phyloP scores from a whole-genome alignment of 2,797 vertebrate species.

The Cheirogaleus major region DNA sequence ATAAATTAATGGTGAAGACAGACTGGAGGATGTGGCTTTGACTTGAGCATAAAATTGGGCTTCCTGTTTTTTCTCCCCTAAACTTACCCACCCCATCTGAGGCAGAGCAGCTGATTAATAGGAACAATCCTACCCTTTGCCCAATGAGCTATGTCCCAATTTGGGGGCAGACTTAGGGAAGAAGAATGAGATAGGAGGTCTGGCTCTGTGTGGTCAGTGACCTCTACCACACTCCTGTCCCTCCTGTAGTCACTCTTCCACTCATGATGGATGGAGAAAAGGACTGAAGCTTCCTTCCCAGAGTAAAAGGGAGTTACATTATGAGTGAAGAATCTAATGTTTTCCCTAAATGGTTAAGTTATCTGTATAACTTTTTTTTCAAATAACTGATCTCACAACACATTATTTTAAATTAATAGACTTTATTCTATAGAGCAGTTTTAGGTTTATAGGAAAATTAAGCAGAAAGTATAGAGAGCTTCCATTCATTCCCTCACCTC shows the following conservation, averaged over 20 bases:
- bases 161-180: background rate
- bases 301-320: background rate
- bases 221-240: background rate
- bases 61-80: background rate
- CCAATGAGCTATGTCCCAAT: background rate
- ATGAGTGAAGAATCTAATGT: background rate
- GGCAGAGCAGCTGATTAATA: background rate
- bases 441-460: conserved; percentile 14
- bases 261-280: background rate
- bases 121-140: background rate
- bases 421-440: background rate
- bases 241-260: background rate
- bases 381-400: background rate
- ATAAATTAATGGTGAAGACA: background rate
- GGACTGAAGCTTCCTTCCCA: background rate
- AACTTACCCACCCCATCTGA: background rate
- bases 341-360: background rate
- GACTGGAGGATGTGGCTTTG: background rate
- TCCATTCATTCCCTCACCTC: background rate
- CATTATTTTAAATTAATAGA: background rate
- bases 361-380: background rate
- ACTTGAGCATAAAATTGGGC: background rate
- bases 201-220: background rate
- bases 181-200: background rate
- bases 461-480: background rate